phyloP scores from a whole-genome alignment of 2,888 invertebrate species.

The Thecophora atra region DNA sequence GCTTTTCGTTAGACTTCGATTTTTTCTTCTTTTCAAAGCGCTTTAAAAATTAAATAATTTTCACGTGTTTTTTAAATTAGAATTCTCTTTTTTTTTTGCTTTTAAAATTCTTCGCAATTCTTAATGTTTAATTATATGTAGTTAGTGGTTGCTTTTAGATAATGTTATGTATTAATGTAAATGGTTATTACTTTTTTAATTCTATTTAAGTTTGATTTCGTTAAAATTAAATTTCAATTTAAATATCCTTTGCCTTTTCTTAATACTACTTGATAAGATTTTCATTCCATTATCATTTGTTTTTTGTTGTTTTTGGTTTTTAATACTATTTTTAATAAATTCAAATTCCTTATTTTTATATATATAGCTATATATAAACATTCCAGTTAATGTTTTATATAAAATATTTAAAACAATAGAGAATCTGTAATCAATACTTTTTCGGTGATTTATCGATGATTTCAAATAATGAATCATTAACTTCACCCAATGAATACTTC shows the following conservation, averaged over 20 bases:
- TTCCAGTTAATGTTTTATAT: too few relatives aligned
- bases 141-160: not conserved
- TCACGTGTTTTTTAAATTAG: not conserved
- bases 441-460: not conserved
- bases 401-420: too few relatives aligned
- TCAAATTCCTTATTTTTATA: too few relatives aligned
- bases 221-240: conserved; percentile 20
- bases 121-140: too few relatives aligned
- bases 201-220: conserved; percentile 19
- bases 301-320: conserved; percentile 31
- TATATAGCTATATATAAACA: too few relatives aligned
- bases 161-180: too few relatives aligned
- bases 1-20: conserved; percentile 2
- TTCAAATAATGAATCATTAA: not conserved
- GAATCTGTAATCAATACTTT: too few relatives aligned
- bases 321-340: too few relatives aligned
- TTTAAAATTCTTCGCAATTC: too few relatives aligned
- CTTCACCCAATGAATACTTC: not conserved
- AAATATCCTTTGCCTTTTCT: conserved; percentile 36
- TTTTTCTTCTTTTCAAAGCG: not conserved
- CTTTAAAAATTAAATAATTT: not conserved
- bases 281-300: conserved; percentile 43
- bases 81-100: too few relatives aligned
- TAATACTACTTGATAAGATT: conserved; percentile 37
- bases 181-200: conserved; percentile 6